Evolutionary conservation across 2,113 vertebrate genomes (phyloP), one percentile per base, ranked within the genome.

Genomic region (Hassar affinis): DNA sequence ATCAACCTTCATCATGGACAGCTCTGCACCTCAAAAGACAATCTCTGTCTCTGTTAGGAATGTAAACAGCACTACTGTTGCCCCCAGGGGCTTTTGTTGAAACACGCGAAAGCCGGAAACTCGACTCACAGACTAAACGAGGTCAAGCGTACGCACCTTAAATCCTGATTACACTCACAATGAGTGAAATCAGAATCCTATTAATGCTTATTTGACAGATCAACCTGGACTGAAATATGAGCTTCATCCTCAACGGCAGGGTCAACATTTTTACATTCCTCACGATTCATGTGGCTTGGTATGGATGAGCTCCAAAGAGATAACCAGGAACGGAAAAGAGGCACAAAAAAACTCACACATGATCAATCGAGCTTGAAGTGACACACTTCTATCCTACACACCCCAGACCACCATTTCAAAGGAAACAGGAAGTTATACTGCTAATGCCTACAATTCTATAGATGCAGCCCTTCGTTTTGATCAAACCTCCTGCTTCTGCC

Each of bases 21-120:
- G 20, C 47, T 59, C 78, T 47, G 66, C 51, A 74, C 80, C 66
- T 74, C 49, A 25, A 54, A 78, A 57, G 51, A 68, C 83, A 80
- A 83, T 61, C 78, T 85, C 77, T 25, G 71, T 51, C 57, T 33
- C 56, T 27, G 71, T 85, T 76, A 72, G 78, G 80, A 85, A 85
- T 83, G 86, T 78, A 85, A 87, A 87, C 86, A 87, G 69, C 30
- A 68, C 15, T 30, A n/a, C 80, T 54, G 54, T n/a, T 52, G 15
- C 56, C 49, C n/a, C 33, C 20, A 35, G 83, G 22, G 33, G 79
- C 30, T n/a, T 52, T 52, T 52, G 51, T 52, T 52, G 14, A 52
- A 52, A 15, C 52, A 64, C 30, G 52, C 22, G 30, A 72, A 54
- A 35, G 56, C 71, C 78, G n/a, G 80, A 80, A 83, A 71, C 84